Conservation (phyloP, 2,113 vertebrate genomes). For the Pongo abelii region DNA sequence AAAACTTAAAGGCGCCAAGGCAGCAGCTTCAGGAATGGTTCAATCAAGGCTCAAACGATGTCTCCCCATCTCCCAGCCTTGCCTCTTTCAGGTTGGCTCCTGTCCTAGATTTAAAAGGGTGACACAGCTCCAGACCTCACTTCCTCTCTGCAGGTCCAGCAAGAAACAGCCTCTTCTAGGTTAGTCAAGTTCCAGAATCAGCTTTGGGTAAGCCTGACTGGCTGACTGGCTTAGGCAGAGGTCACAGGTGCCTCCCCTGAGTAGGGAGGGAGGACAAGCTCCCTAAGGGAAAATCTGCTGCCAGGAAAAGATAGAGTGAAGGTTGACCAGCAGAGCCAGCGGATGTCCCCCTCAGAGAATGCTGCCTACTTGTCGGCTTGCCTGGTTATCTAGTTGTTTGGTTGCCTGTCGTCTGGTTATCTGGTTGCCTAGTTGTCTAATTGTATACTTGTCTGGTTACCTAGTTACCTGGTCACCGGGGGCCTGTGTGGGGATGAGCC, state of each 20-base stretch:
- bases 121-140: not conserved
- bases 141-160: not conserved
- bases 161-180: not conserved
- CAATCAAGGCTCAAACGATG: not conserved
- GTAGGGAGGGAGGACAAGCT: not conserved
- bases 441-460: not conserved
- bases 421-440: not conserved
- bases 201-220: not conserved
- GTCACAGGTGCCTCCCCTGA: not conserved
- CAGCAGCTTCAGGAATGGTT: not conserved
- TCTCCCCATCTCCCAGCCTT: not conserved
- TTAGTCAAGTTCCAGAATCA: not conserved
- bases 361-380: not conserved
- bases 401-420: not conserved
- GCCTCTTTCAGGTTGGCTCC: not conserved
- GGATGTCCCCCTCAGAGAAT: not conserved
- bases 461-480: not conserved
- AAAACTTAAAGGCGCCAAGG: not conserved
- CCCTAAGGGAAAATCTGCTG: not conserved
- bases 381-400: not conserved
- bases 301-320: too few relatives aligned
- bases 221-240: not conserved
- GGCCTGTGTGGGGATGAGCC: not conserved
- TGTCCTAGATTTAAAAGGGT: not conserved
- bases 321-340: not conserved